Conservation (phyloP, 2,797 vertebrate species). For the Valencia hispanica region DNA sequence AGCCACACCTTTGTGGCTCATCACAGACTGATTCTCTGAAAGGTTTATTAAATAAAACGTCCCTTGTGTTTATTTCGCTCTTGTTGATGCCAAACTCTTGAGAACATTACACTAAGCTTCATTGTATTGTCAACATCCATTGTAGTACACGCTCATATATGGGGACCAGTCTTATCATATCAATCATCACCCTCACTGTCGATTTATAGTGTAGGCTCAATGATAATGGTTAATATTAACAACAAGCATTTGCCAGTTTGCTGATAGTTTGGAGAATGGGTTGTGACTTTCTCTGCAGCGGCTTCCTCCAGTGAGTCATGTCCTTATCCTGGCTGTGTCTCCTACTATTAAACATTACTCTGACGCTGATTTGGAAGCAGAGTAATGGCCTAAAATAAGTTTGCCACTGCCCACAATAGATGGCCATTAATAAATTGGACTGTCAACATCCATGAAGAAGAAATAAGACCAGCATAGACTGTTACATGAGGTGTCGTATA, state of each 20-base stretch:
- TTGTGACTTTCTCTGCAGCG: constrained; percentile 16
- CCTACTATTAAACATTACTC: constrained; percentile 44
- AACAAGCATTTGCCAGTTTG: constrained; percentile 20
- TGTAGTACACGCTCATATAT: constrained; percentile 9
- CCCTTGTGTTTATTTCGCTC: constrained; percentile 12
- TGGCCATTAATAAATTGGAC: constrained; percentile 73
- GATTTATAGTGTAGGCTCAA: constrained; percentile 6
- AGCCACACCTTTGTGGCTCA: constrained; percentile 19
- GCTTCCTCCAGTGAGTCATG: constrained; percentile 60
- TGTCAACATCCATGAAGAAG: constrained; percentile 68
- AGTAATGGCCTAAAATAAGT: constrained; percentile 64
- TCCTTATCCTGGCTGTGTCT: constrained; percentile 49
- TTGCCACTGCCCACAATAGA: constrained; percentile 59
- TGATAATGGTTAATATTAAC: constrained; percentile 21
- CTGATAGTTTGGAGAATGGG: constrained; percentile 30
- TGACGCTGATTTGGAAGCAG: constrained; percentile 45
- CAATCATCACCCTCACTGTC: not conserved
- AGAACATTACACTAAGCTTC: not conserved
- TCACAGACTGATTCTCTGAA: not conserved
- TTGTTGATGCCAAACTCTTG: constrained; percentile 7
- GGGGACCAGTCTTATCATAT: constrained; percentile 37
- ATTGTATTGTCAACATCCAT: constrained; percentile 20
- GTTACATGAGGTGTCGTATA: constrained; percentile 75
- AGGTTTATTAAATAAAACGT: constrained; percentile 30
- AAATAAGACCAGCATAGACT: constrained; percentile 67